Percentiles rank a stretch among this genome's conserved stretches.
phyloP scores from a whole-genome alignment of 2,113 vertebrate species.

The Hemicordylus capensis region DNA sequence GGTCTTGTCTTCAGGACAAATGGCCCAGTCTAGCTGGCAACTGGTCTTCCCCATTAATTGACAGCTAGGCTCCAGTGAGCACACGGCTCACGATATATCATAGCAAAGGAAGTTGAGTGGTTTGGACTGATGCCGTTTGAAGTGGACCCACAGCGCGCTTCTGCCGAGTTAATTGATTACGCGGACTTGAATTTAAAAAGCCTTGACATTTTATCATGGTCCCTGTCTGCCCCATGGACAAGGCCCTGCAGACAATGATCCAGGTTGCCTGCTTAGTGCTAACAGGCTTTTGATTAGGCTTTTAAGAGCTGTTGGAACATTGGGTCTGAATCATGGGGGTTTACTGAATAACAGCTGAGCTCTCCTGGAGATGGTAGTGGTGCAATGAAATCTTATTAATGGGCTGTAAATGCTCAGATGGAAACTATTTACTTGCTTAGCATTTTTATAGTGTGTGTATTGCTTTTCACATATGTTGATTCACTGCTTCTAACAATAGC shows the following conservation, averaged over 20 bases:
- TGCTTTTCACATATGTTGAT: neutral
- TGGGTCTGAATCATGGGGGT: neutral
- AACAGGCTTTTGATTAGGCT: neutral
- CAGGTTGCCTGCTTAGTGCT: neutral
- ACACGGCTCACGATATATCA: neutral
- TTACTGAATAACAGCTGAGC: neutral
- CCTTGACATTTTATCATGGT: slow-evolving; percentile 11
- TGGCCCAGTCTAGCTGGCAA: neutral
- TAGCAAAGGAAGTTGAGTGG: neutral
- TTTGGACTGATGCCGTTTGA: neutral
- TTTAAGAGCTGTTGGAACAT: neutral
- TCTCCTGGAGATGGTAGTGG: too few relatives aligned
- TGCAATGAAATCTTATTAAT: neutral
- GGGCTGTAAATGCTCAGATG: neutral
- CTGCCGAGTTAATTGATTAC: slow-evolving; percentile 21
- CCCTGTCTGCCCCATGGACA: neutral
- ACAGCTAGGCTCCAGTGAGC: neutral
- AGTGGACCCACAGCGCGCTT: neutral
- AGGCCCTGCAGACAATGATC: neutral
- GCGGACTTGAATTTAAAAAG: neutral
- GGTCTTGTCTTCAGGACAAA: neutral
- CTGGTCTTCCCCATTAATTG: slow-evolving; percentile 13
- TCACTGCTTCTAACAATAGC: neutral
- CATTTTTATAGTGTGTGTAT: neutral
- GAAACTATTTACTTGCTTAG: neutral